These are phyloP conservation scores for Drosophila orena DNA, from an alignment of 1,140 invertebrate genomes.

Conservation along the genomic window DNA sequence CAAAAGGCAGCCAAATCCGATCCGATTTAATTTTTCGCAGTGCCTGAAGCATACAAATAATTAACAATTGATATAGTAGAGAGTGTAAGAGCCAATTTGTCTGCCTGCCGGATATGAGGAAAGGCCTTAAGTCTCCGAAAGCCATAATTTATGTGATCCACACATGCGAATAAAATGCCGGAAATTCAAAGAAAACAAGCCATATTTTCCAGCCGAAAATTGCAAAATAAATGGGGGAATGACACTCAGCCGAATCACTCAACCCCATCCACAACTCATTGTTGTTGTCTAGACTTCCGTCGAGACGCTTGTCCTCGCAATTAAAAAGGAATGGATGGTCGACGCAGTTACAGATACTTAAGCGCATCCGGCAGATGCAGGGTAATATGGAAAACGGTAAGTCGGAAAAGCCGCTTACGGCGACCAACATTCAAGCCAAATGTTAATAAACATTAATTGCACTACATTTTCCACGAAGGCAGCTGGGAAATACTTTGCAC, in stretches of 20 bases:
- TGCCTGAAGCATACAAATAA: conserved; percentile 37
- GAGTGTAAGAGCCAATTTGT: conserved; percentile 39
- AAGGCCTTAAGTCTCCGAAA: conserved; percentile 30
- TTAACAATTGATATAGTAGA: conserved; percentile 22
- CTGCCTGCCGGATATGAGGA: conserved; percentile 42
- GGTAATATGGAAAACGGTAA: conserved; percentile 3
- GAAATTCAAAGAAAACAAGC: conserved; percentile 76
- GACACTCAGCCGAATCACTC: conserved; percentile 14
- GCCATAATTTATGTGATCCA: conserved; percentile 51
- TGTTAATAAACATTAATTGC: conserved; percentile 80
- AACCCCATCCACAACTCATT: background rate
- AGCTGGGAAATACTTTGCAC: conserved; percentile 5
- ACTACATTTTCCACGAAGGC: conserved; percentile 46
- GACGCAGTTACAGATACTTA: conserved; percentile 73
- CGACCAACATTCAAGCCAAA: conserved; percentile 41
- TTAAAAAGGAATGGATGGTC: conserved; percentile 23
- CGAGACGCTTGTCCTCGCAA: conserved; percentile 57
- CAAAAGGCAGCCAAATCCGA: conserved; percentile 42
- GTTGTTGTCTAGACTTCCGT: conserved; percentile 74
- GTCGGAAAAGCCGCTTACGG: conserved; percentile 1
- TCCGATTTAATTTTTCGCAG: conserved; percentile 22
- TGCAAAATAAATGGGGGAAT: conserved; percentile 71
- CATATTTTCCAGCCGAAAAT: conserved; percentile 66
- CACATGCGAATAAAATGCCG: conserved; percentile 57
- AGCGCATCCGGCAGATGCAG: conserved; percentile 59